Evolutionary conservation across 2,113 vertebrate genomes (phyloP).

Genomic region (Dinomys branickii): DNA sequence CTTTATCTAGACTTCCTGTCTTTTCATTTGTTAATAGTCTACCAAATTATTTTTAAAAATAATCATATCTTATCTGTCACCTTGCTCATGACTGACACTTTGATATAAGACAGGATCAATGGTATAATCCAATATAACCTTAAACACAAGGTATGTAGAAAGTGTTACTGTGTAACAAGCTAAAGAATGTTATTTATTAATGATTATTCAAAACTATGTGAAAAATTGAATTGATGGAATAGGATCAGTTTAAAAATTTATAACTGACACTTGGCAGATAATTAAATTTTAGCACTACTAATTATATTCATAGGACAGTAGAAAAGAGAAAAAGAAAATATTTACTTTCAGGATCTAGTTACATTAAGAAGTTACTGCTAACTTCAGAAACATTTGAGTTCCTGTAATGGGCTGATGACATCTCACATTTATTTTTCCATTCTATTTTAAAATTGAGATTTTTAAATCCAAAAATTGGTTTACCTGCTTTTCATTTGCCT

Average conservation of each 20-base stretch:
- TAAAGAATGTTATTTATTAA: constrained; percentile 37
- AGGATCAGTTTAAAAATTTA: neutral
- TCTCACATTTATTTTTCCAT: neutral
- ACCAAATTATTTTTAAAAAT: neutral
- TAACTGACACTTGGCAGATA: neutral
- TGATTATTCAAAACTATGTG: constrained; percentile 34
- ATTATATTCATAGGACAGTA: neutral
- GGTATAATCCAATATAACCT: neutral
- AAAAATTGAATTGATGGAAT: constrained; percentile 37
- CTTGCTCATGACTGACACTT: neutral
- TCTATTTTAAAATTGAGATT: neutral
- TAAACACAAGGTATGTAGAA: constrained; percentile 20
- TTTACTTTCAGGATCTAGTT: constrained; percentile 46
- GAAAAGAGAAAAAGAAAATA: neutral
- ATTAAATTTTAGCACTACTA: constrained; percentile 28
- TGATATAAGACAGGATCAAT: neutral
- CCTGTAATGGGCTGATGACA: neutral
- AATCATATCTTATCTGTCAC: neutral
- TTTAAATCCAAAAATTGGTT: neutral
- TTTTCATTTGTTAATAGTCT: neutral
- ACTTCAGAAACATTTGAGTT: neutral
- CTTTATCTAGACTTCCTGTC: neutral
- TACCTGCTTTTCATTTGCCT: neutral
- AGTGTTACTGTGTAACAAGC: constrained; percentile 52
- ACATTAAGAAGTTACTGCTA: constrained; percentile 15